A percentile compares a stretch with the other conserved stretches of the same genome.
Evolutionary conservation across 2,113 vertebrate genomes (phyloP).

Genomic region (Elephas maximus): DNA sequence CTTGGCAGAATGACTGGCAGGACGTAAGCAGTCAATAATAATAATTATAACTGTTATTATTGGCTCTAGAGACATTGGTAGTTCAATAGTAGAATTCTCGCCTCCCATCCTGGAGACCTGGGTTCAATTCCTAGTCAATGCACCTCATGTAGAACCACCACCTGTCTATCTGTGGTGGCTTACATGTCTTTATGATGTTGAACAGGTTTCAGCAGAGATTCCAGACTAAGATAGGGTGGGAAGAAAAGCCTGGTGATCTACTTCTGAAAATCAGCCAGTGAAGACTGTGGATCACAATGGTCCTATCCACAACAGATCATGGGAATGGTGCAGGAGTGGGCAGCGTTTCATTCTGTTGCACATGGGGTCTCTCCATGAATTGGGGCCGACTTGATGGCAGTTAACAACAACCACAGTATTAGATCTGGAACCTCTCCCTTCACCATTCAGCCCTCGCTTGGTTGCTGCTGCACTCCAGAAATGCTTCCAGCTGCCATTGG

Average conservation of each 20-base stretch:
- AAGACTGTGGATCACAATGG: not conserved
- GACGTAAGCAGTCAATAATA: not conserved
- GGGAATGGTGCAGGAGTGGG: not conserved
- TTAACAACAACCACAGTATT: not conserved
- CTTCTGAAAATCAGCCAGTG: not conserved
- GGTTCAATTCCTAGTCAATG: not conserved
- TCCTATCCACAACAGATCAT: not conserved
- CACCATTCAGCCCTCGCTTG: not conserved
- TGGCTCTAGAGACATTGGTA: not conserved
- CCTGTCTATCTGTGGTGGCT: not conserved
- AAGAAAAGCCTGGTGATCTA: not conserved
- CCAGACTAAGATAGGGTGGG: not conserved
- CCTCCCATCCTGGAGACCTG: not conserved
- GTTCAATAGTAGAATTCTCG: not conserved
- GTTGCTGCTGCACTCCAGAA: slow-evolving; percentile 59
- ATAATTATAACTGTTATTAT: not conserved
- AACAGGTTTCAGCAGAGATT: not conserved
- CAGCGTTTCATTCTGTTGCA: not conserved
- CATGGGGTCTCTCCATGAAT: not conserved
- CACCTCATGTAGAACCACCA: not conserved
- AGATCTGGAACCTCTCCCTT: not conserved
- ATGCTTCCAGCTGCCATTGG: slow-evolving; percentile 34
- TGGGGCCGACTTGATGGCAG: not conserved
- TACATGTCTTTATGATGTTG: not conserved
- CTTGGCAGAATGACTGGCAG: not conserved